These are phyloP conservation scores for Xestia xanthographa DNA, from an alignment of 2,888 invertebrate species.

Conservation along the genomic window DNA sequence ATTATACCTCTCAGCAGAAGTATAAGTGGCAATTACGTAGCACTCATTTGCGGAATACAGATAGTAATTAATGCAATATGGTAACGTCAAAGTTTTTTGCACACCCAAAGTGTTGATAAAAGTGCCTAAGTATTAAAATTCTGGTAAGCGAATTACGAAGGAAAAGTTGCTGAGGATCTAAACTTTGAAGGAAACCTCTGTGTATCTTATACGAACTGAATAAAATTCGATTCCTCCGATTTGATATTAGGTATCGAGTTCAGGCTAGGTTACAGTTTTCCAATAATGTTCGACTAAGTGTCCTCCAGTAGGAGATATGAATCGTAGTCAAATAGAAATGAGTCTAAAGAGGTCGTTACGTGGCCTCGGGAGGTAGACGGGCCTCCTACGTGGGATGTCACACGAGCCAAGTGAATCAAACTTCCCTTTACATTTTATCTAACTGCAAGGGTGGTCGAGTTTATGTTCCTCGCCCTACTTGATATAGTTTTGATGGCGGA, in stretches of 20 bases:
- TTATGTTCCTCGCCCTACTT: conserved; percentile 88
- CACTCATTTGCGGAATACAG: conserved; percentile 67
- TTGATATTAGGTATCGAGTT: conserved; percentile 62
- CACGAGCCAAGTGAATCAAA: conserved; percentile 86
- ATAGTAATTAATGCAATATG: conserved; percentile 65
- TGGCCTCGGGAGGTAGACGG: conserved; percentile 72
- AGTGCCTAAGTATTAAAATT: conserved; percentile 25
- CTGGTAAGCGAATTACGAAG: conserved; percentile 12
- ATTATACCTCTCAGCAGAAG: conserved; percentile 69
- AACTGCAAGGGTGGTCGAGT: conserved; percentile 88
- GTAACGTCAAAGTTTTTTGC: conserved; percentile 55
- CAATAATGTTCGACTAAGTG: conserved; percentile 85
- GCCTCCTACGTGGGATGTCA: conserved; percentile 81
- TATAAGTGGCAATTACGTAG: conserved; percentile 68
- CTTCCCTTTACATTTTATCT: conserved; percentile 89
- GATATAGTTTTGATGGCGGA: conserved; percentile 90
- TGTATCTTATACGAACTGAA: conserved; percentile 53
- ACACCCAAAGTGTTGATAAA: conserved; percentile 21
- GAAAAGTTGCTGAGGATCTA: conserved; percentile 18
- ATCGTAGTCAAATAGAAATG: conserved; percentile 87
- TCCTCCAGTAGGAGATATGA: conserved; percentile 84
- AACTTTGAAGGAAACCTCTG: conserved; percentile 30
- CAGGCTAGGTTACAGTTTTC: conserved; percentile 80
- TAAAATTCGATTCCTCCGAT: conserved; percentile 53
- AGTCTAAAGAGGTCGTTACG: conserved; percentile 87